Base-by-base conservation (phyloP, 2,888 invertebrate genomes). In the Coremacera marginata region DNA sequence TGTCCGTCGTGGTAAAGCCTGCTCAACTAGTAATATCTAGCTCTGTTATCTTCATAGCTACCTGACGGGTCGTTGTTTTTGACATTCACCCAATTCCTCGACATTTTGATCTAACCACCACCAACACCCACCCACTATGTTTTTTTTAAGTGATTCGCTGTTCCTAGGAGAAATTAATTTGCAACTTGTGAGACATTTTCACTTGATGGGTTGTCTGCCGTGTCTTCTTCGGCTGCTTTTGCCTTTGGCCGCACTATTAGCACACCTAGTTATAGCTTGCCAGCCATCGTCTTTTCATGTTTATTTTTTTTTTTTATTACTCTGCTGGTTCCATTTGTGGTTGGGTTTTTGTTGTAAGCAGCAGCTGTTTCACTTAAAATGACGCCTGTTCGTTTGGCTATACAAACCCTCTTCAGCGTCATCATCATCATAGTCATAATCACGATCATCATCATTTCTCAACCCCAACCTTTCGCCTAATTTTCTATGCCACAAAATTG, bases 131-230 rank as follows among this genome's bases (percentile, higher is more conserved):
- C 31, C 16, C 11, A n/a, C 49, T 9, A 14, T 49, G 14, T 22
- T 14, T 5, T 27, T 27, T 60, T 27, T 14, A 27, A 5, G 11
- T 5, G 1, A 60, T 11, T 25, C 5, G 65, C 78, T 79, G 83
- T 82, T 86, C 86, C 86, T 84, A 80, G 78, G 87, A 86, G 87
- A 88, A 87, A 88, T 87, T 87, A 88, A 87, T 88, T 86, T 87
- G 82, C 84, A 85, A 85, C 84, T 86, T 87, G 85, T 82, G 84
- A 84, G 85, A 85, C 88, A 86, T 86, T 87, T 83, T 84, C 78
- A 79, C 79, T 81, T 82, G 80, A 78, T 80, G 78, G 81, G 72
- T 71, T 74, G 68, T 55, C 44, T 11, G 44, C 11, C 7, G 44
- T 5, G 14, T 5, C 19, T 52, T 16, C 19, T 16, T 16, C 52